A percentile compares a stretch with the other conserved stretches of the same genome.
These are phyloP conservation scores for Drosophila pseudotalamancana DNA, from an alignment of 2,888 invertebrate genomes.

Conservation along the genomic window DNA sequence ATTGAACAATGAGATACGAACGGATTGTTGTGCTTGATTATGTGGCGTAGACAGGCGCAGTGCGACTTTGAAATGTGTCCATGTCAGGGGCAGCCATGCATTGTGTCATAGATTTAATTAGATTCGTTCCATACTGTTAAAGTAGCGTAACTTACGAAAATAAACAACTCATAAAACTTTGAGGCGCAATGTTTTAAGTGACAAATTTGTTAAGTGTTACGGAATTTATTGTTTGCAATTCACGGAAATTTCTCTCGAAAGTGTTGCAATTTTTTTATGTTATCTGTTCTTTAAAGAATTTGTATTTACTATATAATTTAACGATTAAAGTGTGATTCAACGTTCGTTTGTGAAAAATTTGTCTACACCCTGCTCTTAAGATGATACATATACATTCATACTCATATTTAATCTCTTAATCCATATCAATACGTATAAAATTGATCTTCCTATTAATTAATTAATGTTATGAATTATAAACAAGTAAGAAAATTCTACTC, in stretches of 20 bases:
- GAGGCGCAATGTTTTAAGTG: not conserved
- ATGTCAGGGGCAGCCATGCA: conserved; percentile 14
- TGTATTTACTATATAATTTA: no score
- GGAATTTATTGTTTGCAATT: conserved; percentile 8
- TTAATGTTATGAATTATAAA: no score
- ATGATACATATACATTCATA: no score
- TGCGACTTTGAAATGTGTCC: conserved; percentile 18
- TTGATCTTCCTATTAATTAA: no score
- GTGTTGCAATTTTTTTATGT: no score
- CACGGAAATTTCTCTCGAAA: not conserved
- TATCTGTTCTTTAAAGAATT: no score
- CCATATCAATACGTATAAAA: no score
- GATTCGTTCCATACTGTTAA: conserved; percentile 40
- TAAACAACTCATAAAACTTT: conserved; percentile 21
- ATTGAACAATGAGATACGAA: conserved; percentile 67
- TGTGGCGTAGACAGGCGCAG: conserved; percentile 17
- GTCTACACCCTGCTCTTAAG: no score
- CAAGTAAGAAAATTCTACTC: no score
- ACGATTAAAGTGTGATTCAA: no score
- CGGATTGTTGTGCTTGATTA: conserved; percentile 30
- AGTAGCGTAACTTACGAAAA: conserved; percentile 23
- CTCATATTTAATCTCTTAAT: no score
- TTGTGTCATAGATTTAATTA: conserved; percentile 56
- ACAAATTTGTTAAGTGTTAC: not conserved
- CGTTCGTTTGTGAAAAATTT: no score